Evolutionary conservation across 2,113 vertebrate species (phyloP), one percentile per base, ranked within the genome.

Genomic region (Muntiacus reevesi): DNA sequence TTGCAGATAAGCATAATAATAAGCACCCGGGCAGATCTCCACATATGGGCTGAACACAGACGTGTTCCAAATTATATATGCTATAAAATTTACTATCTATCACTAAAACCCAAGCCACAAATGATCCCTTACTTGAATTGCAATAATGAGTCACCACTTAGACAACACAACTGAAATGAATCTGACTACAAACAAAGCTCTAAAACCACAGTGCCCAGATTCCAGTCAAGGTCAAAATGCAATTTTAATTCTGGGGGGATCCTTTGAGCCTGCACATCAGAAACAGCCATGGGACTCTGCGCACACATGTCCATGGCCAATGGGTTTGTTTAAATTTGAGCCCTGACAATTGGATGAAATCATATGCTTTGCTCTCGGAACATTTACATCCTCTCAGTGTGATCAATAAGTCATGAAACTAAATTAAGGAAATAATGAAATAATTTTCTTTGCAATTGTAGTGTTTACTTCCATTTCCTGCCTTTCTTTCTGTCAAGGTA

Each of bases 1-100:
- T 98, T 96, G 91, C 95, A 98, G 97, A 98, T 98, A 97, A 97
- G 93, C 97, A 98, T 96, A 98, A 97, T 97, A 98, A 98, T 96
- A 97, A 97, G 96, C 95, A 95, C 79, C 57, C 40, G 0, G 94
- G 96, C 96, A 98, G 96, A 98, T 97, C 97, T 98, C 97, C 97
- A 97, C 96, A 97, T 97, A 95, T 93, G 97, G 97, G 86, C 91
- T 98, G 78, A 95, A 97, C 47, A 59, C 78, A 97, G 95, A 89
- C 93, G 67, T 89, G 71, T 96, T 96, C 93, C 98, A 98, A 98
- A 98, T 97, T 93, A 97, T 81, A 94, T 95, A 94, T 59, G 83
- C 95, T 97, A 89, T 95, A 97, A 98, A 97, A 97, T 97, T 96
- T 97, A 95, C 97, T 95, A 81, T 64, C 93, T 45, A 88, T 95